Conservation (phyloP, 92 coral and sea anemone species). For the Zoanthus solanderi region DNA sequence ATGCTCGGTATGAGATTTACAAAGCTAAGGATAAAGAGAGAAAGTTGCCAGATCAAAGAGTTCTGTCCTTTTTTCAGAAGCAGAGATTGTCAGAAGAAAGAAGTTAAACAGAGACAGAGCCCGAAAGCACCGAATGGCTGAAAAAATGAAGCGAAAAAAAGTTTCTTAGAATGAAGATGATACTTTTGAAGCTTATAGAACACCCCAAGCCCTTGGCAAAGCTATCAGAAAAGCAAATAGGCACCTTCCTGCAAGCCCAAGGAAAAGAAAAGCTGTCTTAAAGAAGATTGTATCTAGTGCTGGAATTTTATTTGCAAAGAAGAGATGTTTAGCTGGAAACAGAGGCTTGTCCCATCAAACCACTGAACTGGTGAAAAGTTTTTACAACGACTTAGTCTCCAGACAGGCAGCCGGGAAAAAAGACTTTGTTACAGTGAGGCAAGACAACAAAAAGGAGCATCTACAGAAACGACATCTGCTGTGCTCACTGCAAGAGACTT, state of each 20-base stretch:
- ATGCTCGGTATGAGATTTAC: constrained; percentile 39
- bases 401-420: too few species aligned
- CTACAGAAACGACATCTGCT: too few species aligned
- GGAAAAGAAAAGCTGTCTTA: constrained; percentile 13
- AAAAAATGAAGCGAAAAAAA: constrained; percentile 4
- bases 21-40: constrained; percentile 49
- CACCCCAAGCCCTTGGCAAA: constrained; percentile 26
- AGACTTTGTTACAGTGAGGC: too few species aligned
- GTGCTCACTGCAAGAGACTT: too few species aligned
- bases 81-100: constrained; percentile 49
- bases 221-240: constrained; percentile 1
- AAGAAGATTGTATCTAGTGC: too few species aligned
- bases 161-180: constrained; percentile 3
- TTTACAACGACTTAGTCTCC: too few species aligned
- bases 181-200: neutral
- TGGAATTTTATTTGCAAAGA: too few species aligned
- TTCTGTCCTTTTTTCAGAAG: neutral
- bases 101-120: constrained; percentile 58
- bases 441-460: too few species aligned
- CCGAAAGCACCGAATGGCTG: constrained; percentile 32
- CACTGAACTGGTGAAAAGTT: too few species aligned
- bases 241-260: constrained; percentile 9
- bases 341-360: too few species aligned
- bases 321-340: too few species aligned
- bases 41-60: constrained; percentile 34